A percentile compares a stretch with the other conserved stretches of the same genome.
These are phyloP conservation scores for Crotophaga sulcirostris DNA, from an alignment of 2,113 vertebrate genomes.

Conservation along the genomic window DNA sequence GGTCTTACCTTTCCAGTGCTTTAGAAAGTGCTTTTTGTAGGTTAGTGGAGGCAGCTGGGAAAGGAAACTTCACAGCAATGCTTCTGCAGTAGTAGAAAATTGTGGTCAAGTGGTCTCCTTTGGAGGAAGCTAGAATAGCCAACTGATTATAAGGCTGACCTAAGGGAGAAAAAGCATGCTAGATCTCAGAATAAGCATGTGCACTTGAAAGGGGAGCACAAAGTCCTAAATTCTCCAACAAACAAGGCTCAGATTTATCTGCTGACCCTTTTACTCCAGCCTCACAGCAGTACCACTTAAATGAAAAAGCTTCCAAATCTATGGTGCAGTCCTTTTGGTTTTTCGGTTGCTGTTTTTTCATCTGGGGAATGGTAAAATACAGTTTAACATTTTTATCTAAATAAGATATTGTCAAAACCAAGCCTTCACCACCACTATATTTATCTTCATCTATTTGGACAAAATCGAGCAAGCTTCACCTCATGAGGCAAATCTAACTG, in stretches of 20 bases:
- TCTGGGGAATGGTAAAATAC: too few relatives aligned
- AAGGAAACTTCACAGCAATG: constrained; percentile 99
- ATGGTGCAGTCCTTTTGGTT: neutral
- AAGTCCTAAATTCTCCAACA: neutral
- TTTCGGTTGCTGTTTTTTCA: neutral
- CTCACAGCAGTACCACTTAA: neutral
- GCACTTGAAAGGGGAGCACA: neutral
- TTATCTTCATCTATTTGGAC: neutral
- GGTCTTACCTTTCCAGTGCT: constrained; percentile 93
- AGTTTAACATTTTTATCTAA: neutral
- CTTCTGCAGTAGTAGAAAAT: constrained; percentile 99
- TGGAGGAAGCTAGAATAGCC: constrained; percentile 98
- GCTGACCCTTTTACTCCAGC: neutral
- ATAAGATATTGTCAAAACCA: neutral
- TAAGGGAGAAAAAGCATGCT: constrained; percentile 44
- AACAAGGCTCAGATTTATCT: neutral
- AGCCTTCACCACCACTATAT: neutral
- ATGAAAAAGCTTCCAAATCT: neutral
- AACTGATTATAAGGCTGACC: constrained; percentile 99
- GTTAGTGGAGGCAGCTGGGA: constrained; percentile 98
- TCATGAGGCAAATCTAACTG: neutral
- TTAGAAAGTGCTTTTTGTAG: constrained; percentile 99
- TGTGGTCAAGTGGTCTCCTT: constrained; percentile 98
- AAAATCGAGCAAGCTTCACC: neutral
- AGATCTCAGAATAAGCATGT: neutral